phyloP scores from a whole-genome alignment of 2,113 vertebrate species.

The Athene noctua region DNA sequence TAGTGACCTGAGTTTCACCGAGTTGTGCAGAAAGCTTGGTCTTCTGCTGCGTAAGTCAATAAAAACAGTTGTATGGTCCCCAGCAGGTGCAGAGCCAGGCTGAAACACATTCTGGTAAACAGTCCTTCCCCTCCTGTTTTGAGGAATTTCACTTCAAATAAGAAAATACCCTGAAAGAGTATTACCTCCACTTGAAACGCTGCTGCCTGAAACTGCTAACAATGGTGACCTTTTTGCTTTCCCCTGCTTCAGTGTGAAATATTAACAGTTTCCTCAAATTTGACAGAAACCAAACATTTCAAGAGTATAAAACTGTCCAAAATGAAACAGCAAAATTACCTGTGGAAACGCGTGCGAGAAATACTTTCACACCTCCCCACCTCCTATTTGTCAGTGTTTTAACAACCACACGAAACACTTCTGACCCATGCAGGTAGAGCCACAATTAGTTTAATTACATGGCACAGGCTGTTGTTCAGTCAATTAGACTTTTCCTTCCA shows the following conservation, averaged over 20 bases:
- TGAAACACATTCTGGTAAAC: neutral
- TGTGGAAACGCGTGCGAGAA: neutral
- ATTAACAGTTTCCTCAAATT: conserved; percentile 5
- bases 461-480: conserved; percentile 21
- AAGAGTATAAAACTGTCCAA: neutral
- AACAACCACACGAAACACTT: neutral
- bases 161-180: neutral
- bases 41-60: neutral
- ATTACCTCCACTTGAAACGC: neutral
- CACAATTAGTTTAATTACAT: conserved; percentile 50
- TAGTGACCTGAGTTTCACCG: neutral
- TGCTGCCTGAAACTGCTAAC: neutral
- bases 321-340: neutral
- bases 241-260: neutral
- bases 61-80: neutral
- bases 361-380: neutral
- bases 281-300: conserved; percentile 18
- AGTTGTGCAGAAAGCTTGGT: neutral
- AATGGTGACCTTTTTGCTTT: conserved; percentile 10
- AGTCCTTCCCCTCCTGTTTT: neutral
- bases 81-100: neutral
- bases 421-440: conserved; percentile 45
- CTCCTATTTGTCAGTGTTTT: neutral
- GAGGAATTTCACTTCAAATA: neutral
- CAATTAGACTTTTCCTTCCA: conserved; percentile 51